phyloP scores from a whole-genome alignment of 2,113 vertebrate species.

The Saccopteryx leptura region DNA sequence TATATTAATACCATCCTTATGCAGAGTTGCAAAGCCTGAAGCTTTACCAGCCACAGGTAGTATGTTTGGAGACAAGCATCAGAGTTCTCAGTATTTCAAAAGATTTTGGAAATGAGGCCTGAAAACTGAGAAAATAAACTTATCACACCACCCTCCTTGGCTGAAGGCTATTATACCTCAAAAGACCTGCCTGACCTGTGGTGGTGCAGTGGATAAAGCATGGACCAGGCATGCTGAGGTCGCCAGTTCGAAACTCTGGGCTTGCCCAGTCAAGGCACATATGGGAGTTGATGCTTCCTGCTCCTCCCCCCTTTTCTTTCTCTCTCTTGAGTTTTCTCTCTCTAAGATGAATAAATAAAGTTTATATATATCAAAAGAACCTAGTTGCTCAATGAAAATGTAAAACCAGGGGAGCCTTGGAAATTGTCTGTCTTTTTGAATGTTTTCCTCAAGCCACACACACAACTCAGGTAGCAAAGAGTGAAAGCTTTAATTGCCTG shows the following conservation, averaged over 20 bases:
- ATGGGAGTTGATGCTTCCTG: no score
- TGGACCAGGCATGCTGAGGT: no score
- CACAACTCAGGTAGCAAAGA: not conserved
- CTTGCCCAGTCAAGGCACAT: no score
- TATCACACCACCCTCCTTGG: not conserved
- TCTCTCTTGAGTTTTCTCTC: no score
- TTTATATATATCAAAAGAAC: not conserved
- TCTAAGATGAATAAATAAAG: no score
- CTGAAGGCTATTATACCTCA: not conserved
- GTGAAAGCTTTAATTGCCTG: not conserved
- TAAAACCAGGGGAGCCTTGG: not conserved
- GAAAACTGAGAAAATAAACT: slow-evolving; percentile 25
- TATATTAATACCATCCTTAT: not conserved
- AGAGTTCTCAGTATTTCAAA: not conserved
- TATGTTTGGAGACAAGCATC: not conserved
- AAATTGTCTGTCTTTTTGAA: not conserved
- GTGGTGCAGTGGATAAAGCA: no score
- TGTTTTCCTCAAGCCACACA: not conserved
- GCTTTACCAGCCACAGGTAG: not conserved
- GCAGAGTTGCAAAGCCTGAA: not conserved
- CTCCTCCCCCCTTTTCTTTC: no score
- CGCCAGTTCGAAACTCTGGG: no score
- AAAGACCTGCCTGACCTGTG: no score
- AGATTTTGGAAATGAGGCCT: not conserved
- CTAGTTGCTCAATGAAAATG: not conserved